Evolutionary conservation across 2,113 vertebrate genomes (phyloP).

Genomic region (Oriolus oriolus): DNA sequence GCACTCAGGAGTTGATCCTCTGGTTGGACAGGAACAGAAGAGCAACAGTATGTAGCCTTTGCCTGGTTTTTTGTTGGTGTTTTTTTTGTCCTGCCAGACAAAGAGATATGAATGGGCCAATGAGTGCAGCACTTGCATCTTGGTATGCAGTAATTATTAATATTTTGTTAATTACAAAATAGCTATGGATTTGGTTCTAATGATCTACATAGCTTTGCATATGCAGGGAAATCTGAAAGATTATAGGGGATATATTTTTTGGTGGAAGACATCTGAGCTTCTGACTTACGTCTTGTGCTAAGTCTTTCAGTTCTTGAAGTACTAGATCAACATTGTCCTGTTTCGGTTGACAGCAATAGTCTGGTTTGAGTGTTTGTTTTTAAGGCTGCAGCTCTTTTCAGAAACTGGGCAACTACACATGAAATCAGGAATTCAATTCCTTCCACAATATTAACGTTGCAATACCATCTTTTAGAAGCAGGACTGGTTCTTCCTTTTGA

Average conservation of each 20-base stretch:
- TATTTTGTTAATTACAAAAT: neutral
- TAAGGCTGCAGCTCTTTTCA: neutral
- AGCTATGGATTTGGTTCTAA: neutral
- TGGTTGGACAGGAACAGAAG: neutral
- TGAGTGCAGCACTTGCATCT: neutral
- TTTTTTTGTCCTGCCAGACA: neutral
- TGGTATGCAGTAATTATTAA: neutral
- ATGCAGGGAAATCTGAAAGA: neutral
- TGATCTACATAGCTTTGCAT: neutral
- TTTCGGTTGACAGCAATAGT: neutral
- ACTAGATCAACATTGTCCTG: neutral
- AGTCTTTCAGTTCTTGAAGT: neutral
- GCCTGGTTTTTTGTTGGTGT: neutral
- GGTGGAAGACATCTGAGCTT: neutral
- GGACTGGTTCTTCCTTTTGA: neutral
- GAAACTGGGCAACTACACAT: neutral
- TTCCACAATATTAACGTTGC: neutral
- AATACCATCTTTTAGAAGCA: neutral
- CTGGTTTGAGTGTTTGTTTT: neutral
- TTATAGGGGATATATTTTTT: neutral
- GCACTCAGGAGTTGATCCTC: neutral
- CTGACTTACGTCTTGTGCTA: neutral
- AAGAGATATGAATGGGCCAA: neutral
- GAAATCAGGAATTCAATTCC: neutral
- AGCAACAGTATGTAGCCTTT: slow-evolving; percentile 37